Percentiles rank a stretch among this genome's conserved stretches.
Conservation (phyloP, 2,888 invertebrate genomes). For the Liodrosophila aerea region DNA sequence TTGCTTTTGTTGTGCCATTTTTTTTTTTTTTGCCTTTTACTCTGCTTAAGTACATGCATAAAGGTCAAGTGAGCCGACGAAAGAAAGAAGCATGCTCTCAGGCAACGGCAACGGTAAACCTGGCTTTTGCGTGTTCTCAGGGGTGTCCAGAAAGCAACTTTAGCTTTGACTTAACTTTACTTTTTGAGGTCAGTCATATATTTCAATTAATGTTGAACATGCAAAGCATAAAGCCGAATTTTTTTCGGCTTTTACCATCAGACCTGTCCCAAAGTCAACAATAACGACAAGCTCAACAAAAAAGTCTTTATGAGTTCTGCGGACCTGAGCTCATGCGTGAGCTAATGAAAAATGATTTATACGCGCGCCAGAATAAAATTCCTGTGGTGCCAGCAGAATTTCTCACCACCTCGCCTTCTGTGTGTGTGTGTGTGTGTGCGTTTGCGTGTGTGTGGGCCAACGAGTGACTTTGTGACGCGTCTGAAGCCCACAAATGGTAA, state of each 20-base stretch:
- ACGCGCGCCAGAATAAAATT: slow-evolving; percentile 38
- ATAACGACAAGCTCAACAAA: too few species aligned
- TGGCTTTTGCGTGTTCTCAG: slow-evolving; percentile 47
- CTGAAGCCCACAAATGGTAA: slow-evolving; percentile 46
- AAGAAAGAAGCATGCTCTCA: slow-evolving; percentile 1
- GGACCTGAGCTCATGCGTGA: slow-evolving; percentile 52
- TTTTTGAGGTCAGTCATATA: slow-evolving; percentile 57
- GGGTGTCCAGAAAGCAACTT: slow-evolving; percentile 13
- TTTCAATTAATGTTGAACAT: slow-evolving; percentile 70
- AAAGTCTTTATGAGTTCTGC: slow-evolving; percentile 29
- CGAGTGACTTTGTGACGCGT: slow-evolving; percentile 50
- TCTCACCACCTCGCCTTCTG: slow-evolving; percentile 34
- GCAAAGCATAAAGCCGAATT: slow-evolving; percentile 51
- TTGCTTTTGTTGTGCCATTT: slow-evolving; percentile 20
- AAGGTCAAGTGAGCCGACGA: slow-evolving; percentile 59
- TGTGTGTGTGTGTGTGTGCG: slow-evolving; percentile 37
- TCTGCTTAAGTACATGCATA: slow-evolving; percentile 31
- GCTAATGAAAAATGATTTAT: slow-evolving; percentile 74
- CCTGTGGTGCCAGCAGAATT: slow-evolving; percentile 24
- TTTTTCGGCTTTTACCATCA: slow-evolving; percentile 9
- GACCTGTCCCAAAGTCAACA: slow-evolving; percentile 22
- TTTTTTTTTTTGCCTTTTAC: slow-evolving; percentile 7
- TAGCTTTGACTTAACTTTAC: slow-evolving; percentile 17
- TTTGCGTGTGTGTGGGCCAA: background rate
- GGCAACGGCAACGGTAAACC: slow-evolving; percentile 34